Conservation (phyloP, 2,113 vertebrate genomes). For the Sylvia atricapilla region DNA sequence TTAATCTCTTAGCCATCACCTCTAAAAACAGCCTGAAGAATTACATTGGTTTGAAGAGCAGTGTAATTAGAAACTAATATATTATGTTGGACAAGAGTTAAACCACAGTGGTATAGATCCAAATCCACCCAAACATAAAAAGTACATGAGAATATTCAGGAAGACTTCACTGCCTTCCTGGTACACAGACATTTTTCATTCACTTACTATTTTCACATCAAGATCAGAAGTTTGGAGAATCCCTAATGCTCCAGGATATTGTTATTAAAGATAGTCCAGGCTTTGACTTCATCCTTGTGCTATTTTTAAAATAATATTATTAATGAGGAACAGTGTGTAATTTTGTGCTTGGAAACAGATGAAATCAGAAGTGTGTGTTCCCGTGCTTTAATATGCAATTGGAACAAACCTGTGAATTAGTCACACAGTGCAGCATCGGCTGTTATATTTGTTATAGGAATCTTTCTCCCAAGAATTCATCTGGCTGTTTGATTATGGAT, state of each 20-base stretch:
- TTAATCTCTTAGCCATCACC: neutral
- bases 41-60: neutral
- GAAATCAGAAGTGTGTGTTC: neutral
- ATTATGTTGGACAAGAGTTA: neutral
- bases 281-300: neutral
- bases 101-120: neutral
- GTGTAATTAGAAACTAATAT: neutral
- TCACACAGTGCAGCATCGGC: neutral
- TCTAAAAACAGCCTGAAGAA: neutral
- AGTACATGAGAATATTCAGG: neutral
- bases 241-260: neutral
- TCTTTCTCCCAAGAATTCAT: neutral
- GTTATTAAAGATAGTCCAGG: neutral
- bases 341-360: conserved; percentile 22
- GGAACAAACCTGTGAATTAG: neutral
- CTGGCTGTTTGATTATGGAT: neutral
- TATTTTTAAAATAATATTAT: neutral
- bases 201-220: neutral
- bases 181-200: neutral
- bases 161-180: neutral
- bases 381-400: neutral
- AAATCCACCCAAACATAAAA: neutral
- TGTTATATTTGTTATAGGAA: neutral
- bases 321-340: neutral
- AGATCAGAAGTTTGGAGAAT: neutral